Percentiles rank a stretch among this genome's conserved stretches.
These are phyloP conservation scores for Pemphigus obesinymphae DNA, from an alignment of 1,140 invertebrate genomes.

Conservation along the genomic window DNA sequence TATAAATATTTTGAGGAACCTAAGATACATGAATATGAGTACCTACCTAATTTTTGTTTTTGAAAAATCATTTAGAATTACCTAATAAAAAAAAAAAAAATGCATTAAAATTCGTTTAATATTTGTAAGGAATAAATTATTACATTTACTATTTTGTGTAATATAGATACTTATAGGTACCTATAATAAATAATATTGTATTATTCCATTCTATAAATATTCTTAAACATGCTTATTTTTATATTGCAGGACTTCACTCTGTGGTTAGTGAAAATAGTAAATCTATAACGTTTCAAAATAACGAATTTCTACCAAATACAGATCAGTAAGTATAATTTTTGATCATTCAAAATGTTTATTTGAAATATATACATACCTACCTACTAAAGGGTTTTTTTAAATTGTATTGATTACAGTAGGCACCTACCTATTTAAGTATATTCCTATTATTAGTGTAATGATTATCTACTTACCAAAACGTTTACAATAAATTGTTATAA, in stretches of 20 bases:
- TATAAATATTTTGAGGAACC: no score
- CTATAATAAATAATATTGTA: no score
- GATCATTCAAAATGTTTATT: neutral
- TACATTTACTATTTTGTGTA: no score
- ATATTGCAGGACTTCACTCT: neutral
- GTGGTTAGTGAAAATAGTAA: neutral
- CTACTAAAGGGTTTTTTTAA: neutral
- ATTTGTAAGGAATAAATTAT: no score
- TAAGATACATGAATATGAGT: no score
- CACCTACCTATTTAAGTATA: neutral
- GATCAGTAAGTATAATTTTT: neutral
- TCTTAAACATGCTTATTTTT: neutral
- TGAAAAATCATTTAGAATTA: no score
- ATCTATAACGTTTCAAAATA: neutral
- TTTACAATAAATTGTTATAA: conserved; percentile 1
- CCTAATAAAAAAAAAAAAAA: no score
- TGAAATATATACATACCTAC: neutral
- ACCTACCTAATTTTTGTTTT: no score
- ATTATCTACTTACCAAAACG: neutral
- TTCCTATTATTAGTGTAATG: no score
- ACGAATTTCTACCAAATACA: neutral
- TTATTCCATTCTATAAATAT: no score
- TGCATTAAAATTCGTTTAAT: no score
- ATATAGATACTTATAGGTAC: no score
- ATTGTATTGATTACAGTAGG: neutral